These are phyloP conservation scores for Erynnis tages DNA, from an alignment of 2,888 invertebrate species.

Conservation along the genomic window DNA sequence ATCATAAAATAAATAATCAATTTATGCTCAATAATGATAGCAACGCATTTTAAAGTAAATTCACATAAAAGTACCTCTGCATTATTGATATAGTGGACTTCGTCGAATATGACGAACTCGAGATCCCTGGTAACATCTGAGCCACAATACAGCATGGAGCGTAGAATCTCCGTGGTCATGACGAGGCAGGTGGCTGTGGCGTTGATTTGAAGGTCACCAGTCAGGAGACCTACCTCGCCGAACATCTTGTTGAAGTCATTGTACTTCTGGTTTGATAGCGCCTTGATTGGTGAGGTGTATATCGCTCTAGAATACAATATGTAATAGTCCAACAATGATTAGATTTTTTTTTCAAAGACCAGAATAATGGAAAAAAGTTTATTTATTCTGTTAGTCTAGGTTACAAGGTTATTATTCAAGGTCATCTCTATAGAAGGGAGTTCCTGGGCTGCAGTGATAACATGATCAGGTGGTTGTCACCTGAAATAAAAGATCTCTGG, in stretches of 20 bases:
- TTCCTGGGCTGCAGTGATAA: too few species aligned
- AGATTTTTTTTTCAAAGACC: too few species aligned
- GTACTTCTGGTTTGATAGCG: slow-evolving; percentile 99
- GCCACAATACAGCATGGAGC: slow-evolving; percentile 98
- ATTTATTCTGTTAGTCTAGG: too few species aligned
- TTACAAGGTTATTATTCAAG: too few species aligned
- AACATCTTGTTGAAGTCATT: slow-evolving; percentile 97
- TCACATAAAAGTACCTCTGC: slow-evolving; percentile 87
- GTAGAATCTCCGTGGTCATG: slow-evolving; percentile 99
- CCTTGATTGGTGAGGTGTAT: slow-evolving; percentile 99
- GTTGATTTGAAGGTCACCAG: slow-evolving; percentile 98
- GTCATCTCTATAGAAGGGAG: too few species aligned
- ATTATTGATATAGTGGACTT: slow-evolving; percentile 99
- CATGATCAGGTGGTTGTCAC: too few species aligned
- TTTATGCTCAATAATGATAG: not conserved
- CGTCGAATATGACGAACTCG: slow-evolving; percentile 99
- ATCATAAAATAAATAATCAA: slow-evolving; percentile 17
- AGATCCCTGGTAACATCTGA: slow-evolving; percentile 96
- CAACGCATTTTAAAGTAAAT: not conserved
- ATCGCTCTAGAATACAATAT: slow-evolving; percentile 83
- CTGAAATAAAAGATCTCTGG: too few species aligned
- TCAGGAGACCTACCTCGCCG: slow-evolving; percentile 95
- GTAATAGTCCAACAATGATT: too few species aligned
- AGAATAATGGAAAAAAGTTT: too few species aligned
- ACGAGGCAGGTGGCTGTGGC: slow-evolving; percentile 96